These are phyloP conservation scores for Tupaia chinensis DNA, from an alignment of 2,113 vertebrate species.

Conservation along the genomic window DNA sequence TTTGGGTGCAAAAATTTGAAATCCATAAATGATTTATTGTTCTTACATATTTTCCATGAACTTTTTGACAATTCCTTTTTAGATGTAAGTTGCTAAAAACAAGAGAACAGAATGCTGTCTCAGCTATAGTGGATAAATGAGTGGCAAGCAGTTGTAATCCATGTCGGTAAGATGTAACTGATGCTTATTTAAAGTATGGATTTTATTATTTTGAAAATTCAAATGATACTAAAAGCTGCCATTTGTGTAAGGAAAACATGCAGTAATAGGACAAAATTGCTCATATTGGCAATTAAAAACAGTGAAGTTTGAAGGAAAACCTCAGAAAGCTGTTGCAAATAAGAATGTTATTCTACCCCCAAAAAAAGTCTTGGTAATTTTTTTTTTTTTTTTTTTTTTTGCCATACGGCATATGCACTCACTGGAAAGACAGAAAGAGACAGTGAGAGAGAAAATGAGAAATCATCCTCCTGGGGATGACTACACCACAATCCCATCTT, in stretches of 20 bases:
- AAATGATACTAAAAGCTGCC: background rate
- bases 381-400: no score
- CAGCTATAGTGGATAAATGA: background rate
- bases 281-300: background rate
- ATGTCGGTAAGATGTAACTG: background rate
- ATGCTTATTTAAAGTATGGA: background rate
- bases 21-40: no score
- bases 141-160: background rate
- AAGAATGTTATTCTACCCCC: background rate
- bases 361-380: background rate
- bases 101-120: background rate
- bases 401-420: no score
- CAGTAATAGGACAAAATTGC: background rate
- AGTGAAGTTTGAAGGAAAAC: background rate
- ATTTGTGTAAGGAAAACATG: background rate
- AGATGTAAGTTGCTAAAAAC: background rate
- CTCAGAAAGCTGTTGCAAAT: background rate
- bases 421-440: no score
- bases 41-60: no score
- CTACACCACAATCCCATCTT: no score
- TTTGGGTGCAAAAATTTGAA: no score
- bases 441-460: no score
- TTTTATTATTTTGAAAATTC: constrained; percentile 22
- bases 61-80: no score
- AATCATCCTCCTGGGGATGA: no score